Evolutionary conservation across 2,797 vertebrate genomes (phyloP).

Genomic region (Loriculus beryllinus): DNA sequence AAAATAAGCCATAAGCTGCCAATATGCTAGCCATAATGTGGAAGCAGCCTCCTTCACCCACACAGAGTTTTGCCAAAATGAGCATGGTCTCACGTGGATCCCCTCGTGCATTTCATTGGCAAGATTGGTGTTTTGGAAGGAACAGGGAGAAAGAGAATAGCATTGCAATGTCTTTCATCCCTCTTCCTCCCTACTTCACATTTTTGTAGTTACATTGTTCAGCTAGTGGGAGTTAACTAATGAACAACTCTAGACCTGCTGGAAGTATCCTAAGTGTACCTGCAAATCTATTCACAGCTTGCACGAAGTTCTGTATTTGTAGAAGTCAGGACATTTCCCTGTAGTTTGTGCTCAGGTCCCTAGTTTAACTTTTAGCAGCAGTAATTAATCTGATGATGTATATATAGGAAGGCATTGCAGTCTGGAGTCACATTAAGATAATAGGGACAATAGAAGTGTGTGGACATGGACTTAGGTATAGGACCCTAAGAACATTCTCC

Average conservation of each 20-base stretch:
- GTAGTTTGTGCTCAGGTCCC: neutral
- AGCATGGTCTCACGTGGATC: rapidly evolving
- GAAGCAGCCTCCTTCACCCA: neutral
- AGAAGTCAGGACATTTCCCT: neutral
- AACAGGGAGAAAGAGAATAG: neutral
- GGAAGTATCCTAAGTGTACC: neutral
- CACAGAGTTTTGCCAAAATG: neutral
- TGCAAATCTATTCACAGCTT: neutral
- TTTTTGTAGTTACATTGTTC: neutral
- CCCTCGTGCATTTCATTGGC: neutral
- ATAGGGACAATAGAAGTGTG: neutral
- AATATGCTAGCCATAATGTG: rapidly evolving
- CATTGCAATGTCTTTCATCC: neutral
- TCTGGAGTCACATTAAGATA: neutral
- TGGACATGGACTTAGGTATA: neutral
- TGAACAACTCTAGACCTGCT: neutral
- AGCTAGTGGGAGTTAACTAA: neutral
- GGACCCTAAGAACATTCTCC: neutral
- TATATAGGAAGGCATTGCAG: neutral
- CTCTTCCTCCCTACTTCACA: neutral
- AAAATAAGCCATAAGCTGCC: neutral
- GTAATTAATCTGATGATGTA: neutral
- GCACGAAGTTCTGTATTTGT: neutral
- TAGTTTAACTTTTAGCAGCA: neutral
- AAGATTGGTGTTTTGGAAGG: neutral